Base-by-base conservation (phyloP, 2,113 vertebrate species). In the Spizaetus ornatus region DNA sequence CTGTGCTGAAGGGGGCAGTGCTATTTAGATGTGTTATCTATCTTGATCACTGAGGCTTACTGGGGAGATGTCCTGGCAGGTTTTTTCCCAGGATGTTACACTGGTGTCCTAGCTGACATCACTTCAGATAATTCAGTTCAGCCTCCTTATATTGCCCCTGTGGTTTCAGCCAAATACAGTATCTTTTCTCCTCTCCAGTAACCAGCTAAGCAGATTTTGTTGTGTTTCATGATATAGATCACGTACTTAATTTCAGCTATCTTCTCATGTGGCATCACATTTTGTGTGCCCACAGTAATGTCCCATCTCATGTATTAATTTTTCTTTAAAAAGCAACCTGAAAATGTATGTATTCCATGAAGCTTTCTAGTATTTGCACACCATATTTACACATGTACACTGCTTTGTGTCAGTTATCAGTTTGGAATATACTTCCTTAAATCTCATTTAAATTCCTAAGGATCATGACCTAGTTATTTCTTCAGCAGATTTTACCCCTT, bases 381-480 rank as follows among this genome's bases (percentile, higher is more conserved):
- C 84, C 23, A 13, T 78, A 72, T 85, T 79, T 71, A 59, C 61
- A 79, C 42, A 73, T 3, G 13, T 40, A 65, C 12, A 13, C 8
- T 52, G 53, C 66, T 93, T 89, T 85, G 70, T 85, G 88, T 45
- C 65, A 45, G 34, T 71, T 79, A 76, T 65, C 50, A 17, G n/a
- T 82, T 71, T 69, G 42, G 62, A 82, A 80, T 55, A 77, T 14
- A 38, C 36, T 66, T 70, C n/a, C 62, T 66, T 56, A 56, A 65
- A 53, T 47, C 84, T 94, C 93, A 94, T 96, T 95, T 95, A 90
- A 94, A 96, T 95, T 93, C 86, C 43, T 73, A 48, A 58, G 78
- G 53, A 89, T 32, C 0, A 3, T 91, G 94, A 97, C 93, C 97
- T 89, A 97, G 62, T 95, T 97, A 94, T 95, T 94, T 91, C 78